phyloP scores from a whole-genome alignment of 2,797 vertebrate genomes.

The Rhabdophis nuchalis region DNA sequence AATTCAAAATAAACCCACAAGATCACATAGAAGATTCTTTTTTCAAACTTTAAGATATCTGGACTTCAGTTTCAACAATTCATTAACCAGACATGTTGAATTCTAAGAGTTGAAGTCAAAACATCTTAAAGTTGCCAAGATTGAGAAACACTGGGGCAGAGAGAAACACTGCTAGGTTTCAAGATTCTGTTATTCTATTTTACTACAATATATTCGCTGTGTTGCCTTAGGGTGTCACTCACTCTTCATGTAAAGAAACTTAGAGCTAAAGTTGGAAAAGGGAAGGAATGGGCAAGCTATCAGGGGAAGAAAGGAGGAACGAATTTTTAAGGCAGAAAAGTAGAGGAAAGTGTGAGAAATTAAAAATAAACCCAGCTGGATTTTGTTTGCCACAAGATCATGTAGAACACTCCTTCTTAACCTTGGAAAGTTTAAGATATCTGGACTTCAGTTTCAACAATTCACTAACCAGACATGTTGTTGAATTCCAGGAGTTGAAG shows the following conservation, averaged over 20 bases:
- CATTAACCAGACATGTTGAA: background rate
- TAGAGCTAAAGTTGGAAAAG: background rate
- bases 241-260: background rate
- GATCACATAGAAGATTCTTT: too few species aligned
- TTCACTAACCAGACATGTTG: background rate
- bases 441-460: background rate
- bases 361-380: too few species aligned
- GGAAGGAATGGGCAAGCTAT: background rate
- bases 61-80: background rate
- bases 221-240: background rate
- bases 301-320: too few species aligned
- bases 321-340: too few species aligned
- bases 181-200: background rate
- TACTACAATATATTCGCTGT: background rate
- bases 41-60: background rate
- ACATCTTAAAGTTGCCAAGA: too few species aligned
- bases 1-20: background rate
- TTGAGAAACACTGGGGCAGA: too few species aligned
- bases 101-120: background rate
- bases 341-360: too few species aligned
- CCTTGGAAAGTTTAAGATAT: background rate
- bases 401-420: background rate
- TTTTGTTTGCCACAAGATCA: too few species aligned
- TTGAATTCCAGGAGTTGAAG: background rate
- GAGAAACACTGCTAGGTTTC: too few species aligned